phyloP scores from a whole-genome alignment of 2,888 invertebrate species.

The Epinotia bilunana region DNA sequence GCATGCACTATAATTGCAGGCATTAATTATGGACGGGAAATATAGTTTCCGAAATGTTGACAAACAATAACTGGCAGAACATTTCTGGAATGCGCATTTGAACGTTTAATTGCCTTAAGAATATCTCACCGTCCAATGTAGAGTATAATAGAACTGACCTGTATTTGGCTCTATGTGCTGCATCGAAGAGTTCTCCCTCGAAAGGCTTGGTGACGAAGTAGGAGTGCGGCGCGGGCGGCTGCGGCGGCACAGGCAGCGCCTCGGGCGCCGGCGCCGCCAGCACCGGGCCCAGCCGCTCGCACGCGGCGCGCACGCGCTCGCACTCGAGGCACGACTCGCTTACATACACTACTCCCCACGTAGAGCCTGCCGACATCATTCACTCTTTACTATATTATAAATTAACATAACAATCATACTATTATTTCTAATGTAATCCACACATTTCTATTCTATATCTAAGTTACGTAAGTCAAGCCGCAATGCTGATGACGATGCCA shows the following conservation, averaged over 20 bases:
- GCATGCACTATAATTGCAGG: neutral
- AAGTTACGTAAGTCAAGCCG: neutral
- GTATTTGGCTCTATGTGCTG: slow-evolving; percentile 85
- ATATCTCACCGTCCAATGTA: slow-evolving; percentile 11
- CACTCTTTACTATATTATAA: neutral
- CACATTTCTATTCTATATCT: neutral
- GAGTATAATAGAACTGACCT: slow-evolving; percentile 58
- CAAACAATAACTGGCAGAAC: slow-evolving; percentile 15
- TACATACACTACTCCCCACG: slow-evolving; percentile 76
- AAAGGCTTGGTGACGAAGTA: slow-evolving; percentile 89
- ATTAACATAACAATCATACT: neutral
- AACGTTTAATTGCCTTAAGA: slow-evolving; percentile 13
- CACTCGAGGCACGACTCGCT: slow-evolving; percentile 79
- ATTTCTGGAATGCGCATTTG: slow-evolving; percentile 10
- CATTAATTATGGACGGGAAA: slow-evolving; percentile 6
- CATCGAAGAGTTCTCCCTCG: slow-evolving; percentile 88
- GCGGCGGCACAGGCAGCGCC: slow-evolving; percentile 69
- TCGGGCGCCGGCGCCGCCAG: slow-evolving; percentile 73
- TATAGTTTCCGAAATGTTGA: slow-evolving; percentile 16
- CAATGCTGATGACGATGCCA: neutral
- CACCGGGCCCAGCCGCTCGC: slow-evolving; percentile 78
- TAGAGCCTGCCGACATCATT: slow-evolving; percentile 65
- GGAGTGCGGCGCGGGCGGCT: slow-evolving; percentile 69
- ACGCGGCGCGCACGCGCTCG: slow-evolving; percentile 79
- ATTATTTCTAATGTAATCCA: neutral